Base-by-base conservation (phyloP, 2,113 vertebrate species). In the Erinaceus europaeus region DNA sequence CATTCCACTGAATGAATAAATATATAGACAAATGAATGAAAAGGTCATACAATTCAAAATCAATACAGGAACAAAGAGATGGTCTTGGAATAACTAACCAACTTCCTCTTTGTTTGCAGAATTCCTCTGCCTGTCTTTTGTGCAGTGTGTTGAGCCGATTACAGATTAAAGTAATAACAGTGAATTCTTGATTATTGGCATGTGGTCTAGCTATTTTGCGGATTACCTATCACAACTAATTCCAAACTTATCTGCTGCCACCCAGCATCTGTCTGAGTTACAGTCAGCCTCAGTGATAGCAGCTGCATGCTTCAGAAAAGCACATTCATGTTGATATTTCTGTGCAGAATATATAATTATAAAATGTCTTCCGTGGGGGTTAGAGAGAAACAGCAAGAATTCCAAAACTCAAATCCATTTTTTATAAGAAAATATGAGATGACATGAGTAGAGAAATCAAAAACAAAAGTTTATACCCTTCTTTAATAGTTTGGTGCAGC, bases 121-220 rank as follows among this genome's bases (percentile, higher is more conserved):
- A 92, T 91, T 87, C 68, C 55, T 90, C 81, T 72, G 75, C 76
- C 88, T 86, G 86, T 91, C 83, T 92, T 95, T 71, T 72, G 59
- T 86, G 38, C 62, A 44, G 62, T 88, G 90, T 80, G 75, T 77
- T 91, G 93, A 94, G 88, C 88, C 67, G 67, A 94, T 94, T 93
- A 92, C 92, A 94, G 90, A 95, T 95, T 93, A 93, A 94, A 93
- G 89, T 92, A 94, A 96, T 94, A 92, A 92, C 81, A 95, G 92
- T 84, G 85, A 93, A 94, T 92, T 92, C 91, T 95, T 95, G 89
- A 94, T 94, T 92, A 90, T 78, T 85, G 87, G 78, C 87, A 92
- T 68, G 86, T 6, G 0, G 84, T 88, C 88, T 83, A 79, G 57
- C 82, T 90, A 90, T 93, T 94, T 92, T 74, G 84, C 92, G 93